These are phyloP conservation scores for Hoplostethus atlanticus DNA, from an alignment of 2,797 vertebrate genomes.

Conservation along the genomic window DNA sequence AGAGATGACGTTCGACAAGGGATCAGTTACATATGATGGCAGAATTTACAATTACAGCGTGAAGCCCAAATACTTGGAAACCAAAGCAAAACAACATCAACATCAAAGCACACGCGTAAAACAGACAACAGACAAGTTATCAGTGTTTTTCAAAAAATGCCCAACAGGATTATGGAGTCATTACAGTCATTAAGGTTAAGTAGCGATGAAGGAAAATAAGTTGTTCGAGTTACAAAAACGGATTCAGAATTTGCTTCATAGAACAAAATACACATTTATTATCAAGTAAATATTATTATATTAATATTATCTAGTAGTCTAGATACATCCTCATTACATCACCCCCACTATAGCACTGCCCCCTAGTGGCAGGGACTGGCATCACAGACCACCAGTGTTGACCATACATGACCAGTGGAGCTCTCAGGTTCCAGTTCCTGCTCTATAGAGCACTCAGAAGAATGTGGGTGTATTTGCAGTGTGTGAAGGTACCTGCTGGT, in stretches of 20 bases:
- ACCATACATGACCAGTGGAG: not conserved
- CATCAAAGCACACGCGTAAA: not conserved
- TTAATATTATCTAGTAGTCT: not conserved
- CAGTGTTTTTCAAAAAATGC: conserved; percentile 1
- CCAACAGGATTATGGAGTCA: not conserved
- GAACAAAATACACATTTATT: not conserved
- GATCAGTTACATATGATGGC: conserved; percentile 5
- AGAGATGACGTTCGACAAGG: conserved; percentile 34
- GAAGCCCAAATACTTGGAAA: conserved; percentile 17
- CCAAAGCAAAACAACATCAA: conserved; percentile 5
- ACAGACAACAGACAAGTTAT: not conserved
- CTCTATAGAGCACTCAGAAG: conserved; percentile 8
- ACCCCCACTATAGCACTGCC: conserved; percentile 57
- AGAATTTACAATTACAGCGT: not conserved
- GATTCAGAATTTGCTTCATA: not conserved
- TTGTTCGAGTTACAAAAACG: too few species aligned
- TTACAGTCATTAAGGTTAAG: too few species aligned
- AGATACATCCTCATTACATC: conserved; percentile 10
- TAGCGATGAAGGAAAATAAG: too few species aligned
- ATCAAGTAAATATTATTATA: not conserved
- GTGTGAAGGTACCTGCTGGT: conserved; percentile 35
- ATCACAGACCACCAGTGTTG: conserved; percentile 21
- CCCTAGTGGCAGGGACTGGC: conserved; percentile 56
- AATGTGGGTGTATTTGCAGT: conserved; percentile 5
- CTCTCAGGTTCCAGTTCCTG: not conserved